Evolutionary conservation across 2,113 vertebrate species (phyloP).

Genomic region (Tychaedon coryphoeus): DNA sequence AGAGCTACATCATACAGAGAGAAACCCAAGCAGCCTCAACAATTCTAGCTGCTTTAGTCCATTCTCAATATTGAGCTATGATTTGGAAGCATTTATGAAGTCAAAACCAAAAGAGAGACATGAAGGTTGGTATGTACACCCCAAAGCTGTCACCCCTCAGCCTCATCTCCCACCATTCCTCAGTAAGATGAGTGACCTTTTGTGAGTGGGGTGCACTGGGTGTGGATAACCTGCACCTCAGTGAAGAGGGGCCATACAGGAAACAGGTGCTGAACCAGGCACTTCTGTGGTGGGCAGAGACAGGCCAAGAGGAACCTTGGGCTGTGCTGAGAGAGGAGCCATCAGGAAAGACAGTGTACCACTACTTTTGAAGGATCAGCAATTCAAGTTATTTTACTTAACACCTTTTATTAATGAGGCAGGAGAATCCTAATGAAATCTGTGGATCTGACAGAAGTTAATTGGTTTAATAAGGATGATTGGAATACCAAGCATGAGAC

Average conservation of each 20-base stretch:
- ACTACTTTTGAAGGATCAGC: background rate
- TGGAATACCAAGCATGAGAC: background rate
- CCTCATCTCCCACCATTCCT: background rate
- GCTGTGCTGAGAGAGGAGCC: background rate
- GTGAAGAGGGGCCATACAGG: background rate
- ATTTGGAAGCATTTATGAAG: background rate
- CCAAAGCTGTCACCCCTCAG: background rate
- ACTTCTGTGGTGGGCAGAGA: background rate
- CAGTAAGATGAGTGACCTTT: rapidly evolving
- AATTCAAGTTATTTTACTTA: background rate
- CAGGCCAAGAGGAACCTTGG: background rate
- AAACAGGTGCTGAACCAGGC: background rate
- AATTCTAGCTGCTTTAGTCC: background rate
- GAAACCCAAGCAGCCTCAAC: background rate
- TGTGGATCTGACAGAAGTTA: background rate
- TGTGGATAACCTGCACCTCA: background rate
- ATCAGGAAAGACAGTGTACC: background rate
- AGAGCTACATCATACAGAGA: background rate
- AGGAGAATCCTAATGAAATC: background rate
- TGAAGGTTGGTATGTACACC: background rate
- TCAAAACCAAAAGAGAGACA: background rate
- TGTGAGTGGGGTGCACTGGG: background rate
- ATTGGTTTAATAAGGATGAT: background rate
- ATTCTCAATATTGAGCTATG: background rate
- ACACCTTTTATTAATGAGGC: background rate